These are phyloP conservation scores for Yponomeuta evonymella DNA, from an alignment of 2,888 invertebrate genomes.

Conservation along the genomic window DNA sequence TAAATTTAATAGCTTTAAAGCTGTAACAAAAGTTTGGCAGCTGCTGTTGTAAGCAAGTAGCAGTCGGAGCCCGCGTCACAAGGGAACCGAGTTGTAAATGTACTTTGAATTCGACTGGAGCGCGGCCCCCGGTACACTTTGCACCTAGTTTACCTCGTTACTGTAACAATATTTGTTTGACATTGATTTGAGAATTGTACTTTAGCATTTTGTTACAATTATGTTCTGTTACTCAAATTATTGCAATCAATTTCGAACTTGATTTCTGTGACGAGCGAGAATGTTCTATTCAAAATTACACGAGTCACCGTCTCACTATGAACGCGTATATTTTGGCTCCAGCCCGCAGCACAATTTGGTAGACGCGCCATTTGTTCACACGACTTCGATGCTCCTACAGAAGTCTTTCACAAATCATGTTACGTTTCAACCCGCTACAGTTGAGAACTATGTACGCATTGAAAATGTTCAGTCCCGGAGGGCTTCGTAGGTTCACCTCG, in stretches of 20 bases:
- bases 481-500: slow-evolving; percentile 51
- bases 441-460: slow-evolving; percentile 35
- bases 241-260: slow-evolving; percentile 44
- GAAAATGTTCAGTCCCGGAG: slow-evolving; percentile 40
- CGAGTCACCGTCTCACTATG: neutral
- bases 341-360: slow-evolving; percentile 33
- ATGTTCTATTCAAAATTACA: slow-evolving; percentile 24
- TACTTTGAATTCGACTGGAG: slow-evolving; percentile 59
- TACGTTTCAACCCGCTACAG: slow-evolving; percentile 25
- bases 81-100: slow-evolving; percentile 38
- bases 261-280: slow-evolving; percentile 62
- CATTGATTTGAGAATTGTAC: slow-evolving; percentile 69
- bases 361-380: slow-evolving; percentile 31
- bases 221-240: slow-evolving; percentile 45
- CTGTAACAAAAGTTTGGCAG: neutral
- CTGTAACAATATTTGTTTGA: slow-evolving; percentile 70
- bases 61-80: slow-evolving; percentile 17
- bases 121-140: slow-evolving; percentile 55
- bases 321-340: slow-evolving; percentile 6
- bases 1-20: neutral
- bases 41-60: neutral
- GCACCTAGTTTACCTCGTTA: slow-evolving; percentile 74
- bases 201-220: slow-evolving; percentile 61
- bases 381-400: slow-evolving; percentile 42
- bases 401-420: slow-evolving; percentile 36